These are phyloP conservation scores for Lacerta viridis DNA, from an alignment of 2,797 vertebrate species.

Conservation along the genomic window DNA sequence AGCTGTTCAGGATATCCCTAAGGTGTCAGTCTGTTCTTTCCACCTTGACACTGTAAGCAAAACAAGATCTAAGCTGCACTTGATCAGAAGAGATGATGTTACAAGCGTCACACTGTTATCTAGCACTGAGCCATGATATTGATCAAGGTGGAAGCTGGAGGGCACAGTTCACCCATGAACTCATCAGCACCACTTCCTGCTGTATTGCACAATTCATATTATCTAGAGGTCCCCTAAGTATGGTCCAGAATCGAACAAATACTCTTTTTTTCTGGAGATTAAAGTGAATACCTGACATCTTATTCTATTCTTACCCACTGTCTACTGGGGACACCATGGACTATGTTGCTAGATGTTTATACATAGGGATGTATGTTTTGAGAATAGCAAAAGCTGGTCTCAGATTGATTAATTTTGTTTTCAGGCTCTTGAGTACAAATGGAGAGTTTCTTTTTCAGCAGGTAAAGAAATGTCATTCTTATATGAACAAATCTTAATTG, in stretches of 20 bases:
- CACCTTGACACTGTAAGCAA: neutral
- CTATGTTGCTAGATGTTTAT: neutral
- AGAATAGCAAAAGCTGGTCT: neutral
- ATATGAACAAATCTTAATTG: neutral
- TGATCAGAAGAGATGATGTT: neutral
- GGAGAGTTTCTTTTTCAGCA: neutral
- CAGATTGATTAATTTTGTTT: neutral
- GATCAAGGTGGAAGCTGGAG: constrained; percentile 16
- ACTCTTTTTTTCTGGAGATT: neutral
- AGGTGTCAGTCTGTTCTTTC: neutral
- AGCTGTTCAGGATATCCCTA: neutral
- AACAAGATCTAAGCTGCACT: constrained; percentile 1
- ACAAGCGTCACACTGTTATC: neutral
- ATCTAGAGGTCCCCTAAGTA: neutral
- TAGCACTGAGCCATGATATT: neutral
- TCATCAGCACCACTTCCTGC: constrained; percentile 21
- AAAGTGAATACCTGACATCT: neutral
- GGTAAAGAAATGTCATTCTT: neutral
- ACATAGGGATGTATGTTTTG: neutral
- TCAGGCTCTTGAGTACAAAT: neutral
- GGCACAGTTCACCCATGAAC: neutral
- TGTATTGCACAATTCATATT: constrained; percentile 13
- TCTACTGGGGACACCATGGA: neutral
- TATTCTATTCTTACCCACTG: neutral
- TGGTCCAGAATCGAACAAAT: neutral